Percentiles rank a stretch among this genome's conserved stretches.
phyloP scores from a whole-genome alignment of 2,888 invertebrate species.

The Nemapogon koenigi region DNA sequence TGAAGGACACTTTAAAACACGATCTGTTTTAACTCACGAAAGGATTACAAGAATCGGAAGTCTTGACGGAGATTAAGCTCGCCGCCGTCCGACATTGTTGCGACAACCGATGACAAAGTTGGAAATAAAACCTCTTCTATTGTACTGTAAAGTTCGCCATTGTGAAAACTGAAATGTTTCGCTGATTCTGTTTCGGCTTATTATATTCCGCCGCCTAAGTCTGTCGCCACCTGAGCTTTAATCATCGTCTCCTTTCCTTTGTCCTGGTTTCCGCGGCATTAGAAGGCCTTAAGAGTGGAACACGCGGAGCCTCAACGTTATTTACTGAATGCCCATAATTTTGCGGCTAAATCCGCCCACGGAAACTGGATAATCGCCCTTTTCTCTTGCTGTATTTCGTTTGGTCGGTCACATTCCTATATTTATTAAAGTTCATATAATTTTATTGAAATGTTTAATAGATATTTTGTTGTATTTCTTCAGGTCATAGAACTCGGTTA shows the following conservation, averaged over 20 bases:
- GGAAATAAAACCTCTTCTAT: conserved; percentile 8
- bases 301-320: conserved; percentile 9
- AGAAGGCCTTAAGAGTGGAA: too few species aligned
- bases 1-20: neutral
- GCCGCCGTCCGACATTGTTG: conserved; percentile 8
- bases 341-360: conserved; percentile 10
- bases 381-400: conserved; percentile 6
- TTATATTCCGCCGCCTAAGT: conserved; percentile 23
- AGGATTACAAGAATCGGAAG: conserved; percentile 11
- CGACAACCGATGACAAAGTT: conserved; percentile 10
- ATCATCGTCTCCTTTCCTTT: conserved; percentile 13
- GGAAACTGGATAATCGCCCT: conserved; percentile 10
- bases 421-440: too few species aligned
- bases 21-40: conserved; percentile 7
- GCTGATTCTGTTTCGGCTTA: conserved; percentile 22
- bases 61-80: conserved; percentile 10
- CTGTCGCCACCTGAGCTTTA: conserved; percentile 25
- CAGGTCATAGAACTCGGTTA: too few species aligned
- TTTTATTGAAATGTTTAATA: too few species aligned
- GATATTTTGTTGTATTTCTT: too few species aligned
- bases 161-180: conserved; percentile 8
- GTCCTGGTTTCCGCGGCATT: conserved; percentile 14
- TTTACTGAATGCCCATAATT: conserved; percentile 12
- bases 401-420: conserved; percentile 1
- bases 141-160: conserved; percentile 10